These are phyloP conservation scores for Hyalella azteca DNA, from an alignment of 2,888 invertebrate genomes.

Conservation along the genomic window DNA sequence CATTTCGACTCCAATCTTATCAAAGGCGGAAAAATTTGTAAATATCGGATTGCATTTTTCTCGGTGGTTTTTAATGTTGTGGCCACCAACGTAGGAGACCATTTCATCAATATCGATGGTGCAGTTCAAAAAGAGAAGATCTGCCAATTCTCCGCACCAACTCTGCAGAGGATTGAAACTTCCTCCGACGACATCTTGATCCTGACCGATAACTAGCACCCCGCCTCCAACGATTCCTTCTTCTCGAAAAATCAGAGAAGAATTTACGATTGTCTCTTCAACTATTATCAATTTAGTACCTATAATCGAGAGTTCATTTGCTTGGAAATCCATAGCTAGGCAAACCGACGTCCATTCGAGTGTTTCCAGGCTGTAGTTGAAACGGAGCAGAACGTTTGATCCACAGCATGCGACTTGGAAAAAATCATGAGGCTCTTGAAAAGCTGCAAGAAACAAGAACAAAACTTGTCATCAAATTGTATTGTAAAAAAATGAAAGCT, in stretches of 20 bases:
- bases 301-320: neutral
- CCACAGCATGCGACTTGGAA: neutral
- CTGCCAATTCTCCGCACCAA: neutral
- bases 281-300: neutral
- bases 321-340: neutral
- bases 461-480: too few relatives aligned
- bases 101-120: neutral
- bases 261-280: neutral
- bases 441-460: neutral
- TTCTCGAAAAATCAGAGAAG: neutral
- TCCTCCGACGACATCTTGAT: neutral
- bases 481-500: too few relatives aligned
- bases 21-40: neutral
- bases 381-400: neutral
- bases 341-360: neutral
- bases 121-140: neutral
- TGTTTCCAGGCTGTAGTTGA: neutral
- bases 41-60: neutral
- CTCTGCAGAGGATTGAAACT: neutral
- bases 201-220: neutral
- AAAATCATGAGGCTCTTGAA: neutral
- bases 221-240: neutral
- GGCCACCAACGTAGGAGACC: neutral
- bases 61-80: neutral
- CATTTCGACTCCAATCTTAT: neutral